Evolutionary conservation across 2,113 vertebrate genomes (phyloP).

Genomic region (Antennarius striatus): DNA sequence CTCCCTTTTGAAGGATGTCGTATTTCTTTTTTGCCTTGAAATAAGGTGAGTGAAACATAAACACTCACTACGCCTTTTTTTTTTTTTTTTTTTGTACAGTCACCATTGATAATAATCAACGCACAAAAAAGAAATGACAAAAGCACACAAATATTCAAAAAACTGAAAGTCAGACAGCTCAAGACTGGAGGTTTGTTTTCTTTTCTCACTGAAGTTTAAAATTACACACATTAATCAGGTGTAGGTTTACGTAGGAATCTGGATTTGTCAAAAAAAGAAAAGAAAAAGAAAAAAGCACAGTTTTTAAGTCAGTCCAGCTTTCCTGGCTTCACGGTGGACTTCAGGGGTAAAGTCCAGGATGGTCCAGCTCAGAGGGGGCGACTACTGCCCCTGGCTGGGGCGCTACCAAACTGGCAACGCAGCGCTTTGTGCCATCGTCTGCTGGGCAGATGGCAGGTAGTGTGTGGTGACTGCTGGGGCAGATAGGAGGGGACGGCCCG

Average conservation of each 20-base stretch:
- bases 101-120: constrained; percentile 70
- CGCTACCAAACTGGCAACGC: constrained; percentile 10
- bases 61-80: constrained; percentile 52
- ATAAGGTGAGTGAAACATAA: constrained; percentile 54
- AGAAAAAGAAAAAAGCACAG: constrained; percentile 66
- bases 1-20: constrained; percentile 42
- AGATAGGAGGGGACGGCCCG: background rate
- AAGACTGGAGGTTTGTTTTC: constrained; percentile 49
- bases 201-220: constrained; percentile 64
- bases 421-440: constrained; percentile 33
- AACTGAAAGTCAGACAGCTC: constrained; percentile 66
- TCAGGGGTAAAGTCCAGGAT: constrained; percentile 27
- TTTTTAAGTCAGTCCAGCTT: constrained; percentile 64
- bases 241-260: constrained; percentile 69
- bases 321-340: constrained; percentile 55
- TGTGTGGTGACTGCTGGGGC: constrained; percentile 22
- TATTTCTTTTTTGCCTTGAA: constrained; percentile 55
- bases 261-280: constrained; percentile 52
- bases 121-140: constrained; percentile 70
- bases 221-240: constrained; percentile 62
- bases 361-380: constrained; percentile 34
- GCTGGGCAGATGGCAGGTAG: constrained; percentile 56
- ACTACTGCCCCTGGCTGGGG: constrained; percentile 33
- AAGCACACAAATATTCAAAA: constrained; percentile 69
- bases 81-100: constrained; percentile 57